These are phyloP conservation scores for Chrysopa pallens DNA, from an alignment of 1,140 invertebrate genomes.

Conservation along the genomic window DNA sequence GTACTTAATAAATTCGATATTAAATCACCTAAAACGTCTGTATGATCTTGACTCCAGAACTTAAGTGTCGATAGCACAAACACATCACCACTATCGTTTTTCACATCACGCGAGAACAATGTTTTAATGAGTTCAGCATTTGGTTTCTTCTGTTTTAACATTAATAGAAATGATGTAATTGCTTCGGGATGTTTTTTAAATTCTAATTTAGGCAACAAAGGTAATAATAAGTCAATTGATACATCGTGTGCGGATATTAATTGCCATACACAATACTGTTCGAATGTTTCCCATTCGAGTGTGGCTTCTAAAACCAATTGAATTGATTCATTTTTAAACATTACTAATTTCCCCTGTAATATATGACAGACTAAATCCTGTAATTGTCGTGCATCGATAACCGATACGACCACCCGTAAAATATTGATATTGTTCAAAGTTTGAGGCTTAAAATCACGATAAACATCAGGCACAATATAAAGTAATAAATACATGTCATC, in stretches of 20 bases:
- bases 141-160: slow-evolving; percentile 83
- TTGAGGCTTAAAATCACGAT: slow-evolving; percentile 73
- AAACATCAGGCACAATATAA: slow-evolving; percentile 81
- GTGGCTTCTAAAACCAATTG: slow-evolving; percentile 58
- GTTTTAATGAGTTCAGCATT: slow-evolving; percentile 69
- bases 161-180: slow-evolving; percentile 72
- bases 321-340: slow-evolving; percentile 60
- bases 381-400: slow-evolving; percentile 73
- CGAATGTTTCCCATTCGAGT: slow-evolving; percentile 88
- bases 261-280: slow-evolving; percentile 94
- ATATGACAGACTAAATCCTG: slow-evolving; percentile 81
- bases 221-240: slow-evolving; percentile 72
- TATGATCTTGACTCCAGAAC: slow-evolving; percentile 83
- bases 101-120: slow-evolving; percentile 60
- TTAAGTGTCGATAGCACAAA: slow-evolving; percentile 80
- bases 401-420: slow-evolving; percentile 70
- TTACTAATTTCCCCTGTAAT: slow-evolving; percentile 68
- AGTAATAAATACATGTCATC: slow-evolving; percentile 73
- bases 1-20: slow-evolving; percentile 57
- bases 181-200: slow-evolving; percentile 81
- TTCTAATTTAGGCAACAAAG: slow-evolving; percentile 76
- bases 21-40: slow-evolving; percentile 74
- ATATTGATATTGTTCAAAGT: slow-evolving; percentile 72
- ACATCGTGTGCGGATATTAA: slow-evolving; percentile 84
- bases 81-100: slow-evolving; percentile 45